Evolutionary conservation across 2,797 vertebrate genomes (phyloP).

Genomic region (Orientallactaga sibirica): DNA sequence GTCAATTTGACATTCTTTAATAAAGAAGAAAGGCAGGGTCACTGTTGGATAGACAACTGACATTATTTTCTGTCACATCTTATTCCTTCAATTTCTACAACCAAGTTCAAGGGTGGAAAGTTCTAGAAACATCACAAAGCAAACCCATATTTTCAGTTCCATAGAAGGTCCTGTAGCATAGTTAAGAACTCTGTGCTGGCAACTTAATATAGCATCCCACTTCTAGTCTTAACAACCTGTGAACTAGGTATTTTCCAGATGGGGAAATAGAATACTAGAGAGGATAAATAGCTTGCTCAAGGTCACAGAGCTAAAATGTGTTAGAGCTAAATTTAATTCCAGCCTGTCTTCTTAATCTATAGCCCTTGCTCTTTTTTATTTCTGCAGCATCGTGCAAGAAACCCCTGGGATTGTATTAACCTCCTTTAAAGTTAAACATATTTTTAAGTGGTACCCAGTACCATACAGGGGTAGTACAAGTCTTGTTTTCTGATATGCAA

Average conservation of each 20-base stretch:
- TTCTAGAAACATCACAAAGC: neutral
- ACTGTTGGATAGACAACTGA: neutral
- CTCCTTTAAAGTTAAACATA: conserved; percentile 49
- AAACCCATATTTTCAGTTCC: neutral
- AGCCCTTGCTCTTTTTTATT: conserved; percentile 43
- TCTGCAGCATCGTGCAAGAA: conserved; percentile 17
- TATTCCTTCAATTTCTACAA: neutral
- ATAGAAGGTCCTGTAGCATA: neutral
- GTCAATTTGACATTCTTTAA: neutral
- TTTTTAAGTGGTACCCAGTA: conserved; percentile 15
- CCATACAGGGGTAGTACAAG: neutral
- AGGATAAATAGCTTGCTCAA: conserved; percentile 49
- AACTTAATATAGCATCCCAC: neutral
- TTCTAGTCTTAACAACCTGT: neutral
- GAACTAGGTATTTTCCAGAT: conserved; percentile 53
- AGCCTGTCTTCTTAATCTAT: neutral
- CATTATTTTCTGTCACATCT: neutral
- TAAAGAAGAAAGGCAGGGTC: neutral
- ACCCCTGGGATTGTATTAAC: neutral
- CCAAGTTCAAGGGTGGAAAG: neutral
- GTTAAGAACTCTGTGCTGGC: conserved; percentile 13
- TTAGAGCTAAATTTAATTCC: conserved; percentile 56
- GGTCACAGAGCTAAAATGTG: conserved; percentile 56
- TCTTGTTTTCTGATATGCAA: conserved; percentile 46
- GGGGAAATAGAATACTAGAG: conserved; percentile 22